Evolutionary conservation across 2,888 invertebrate species (phyloP), one percentile per base, ranked within the genome.

Genomic region (Drosophila quinaria): DNA sequence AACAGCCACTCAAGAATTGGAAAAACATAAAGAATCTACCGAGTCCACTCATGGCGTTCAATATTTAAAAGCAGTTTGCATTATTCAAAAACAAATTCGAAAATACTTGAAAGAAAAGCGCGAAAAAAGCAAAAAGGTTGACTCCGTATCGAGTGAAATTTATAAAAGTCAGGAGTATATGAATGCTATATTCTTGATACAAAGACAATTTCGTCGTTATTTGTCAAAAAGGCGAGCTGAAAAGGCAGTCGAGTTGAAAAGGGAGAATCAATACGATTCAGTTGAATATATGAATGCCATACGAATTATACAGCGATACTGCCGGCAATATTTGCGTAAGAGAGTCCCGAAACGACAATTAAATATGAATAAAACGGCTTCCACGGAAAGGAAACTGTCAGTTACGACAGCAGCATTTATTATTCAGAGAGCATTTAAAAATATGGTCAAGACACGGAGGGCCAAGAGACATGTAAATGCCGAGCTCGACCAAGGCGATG

Each of bases 381-480:
- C 56, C 46, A 52, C 50, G 6, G 60, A 78, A 15, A 35, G 25
- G 4, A 50, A 49, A 17, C 50, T 82, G 50, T 70, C 78, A 3
- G 29, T 82, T 9, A 63, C 56, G 44, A 61, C 70, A 29, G 86
- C 84, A n/a, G 87, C 85, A 47, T 90, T 94, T 58, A 94, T 94
- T n/a, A 94, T 94, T 82, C 94, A 94, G 89, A 94, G 94, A 90
- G 94, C 94, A 56, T 94, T 94, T 82, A 92, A 94, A 33, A 93
- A 93, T 42, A 72, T 80, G 71, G 58, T 76, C 22, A 69, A 54
- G 4, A 61, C 33, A 22, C 69, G 52, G n/a, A 66, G 39, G 56
- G 63, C 47, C 22, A 78, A 69, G 60, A 61, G 29, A 56, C 73
- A 62, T 8, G 59, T 56, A 19, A 68, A 71, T 11, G 67, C 66